Conservation (phyloP, 2,797 vertebrate genomes). For the Hoplostethus mediterraneus region DNA sequence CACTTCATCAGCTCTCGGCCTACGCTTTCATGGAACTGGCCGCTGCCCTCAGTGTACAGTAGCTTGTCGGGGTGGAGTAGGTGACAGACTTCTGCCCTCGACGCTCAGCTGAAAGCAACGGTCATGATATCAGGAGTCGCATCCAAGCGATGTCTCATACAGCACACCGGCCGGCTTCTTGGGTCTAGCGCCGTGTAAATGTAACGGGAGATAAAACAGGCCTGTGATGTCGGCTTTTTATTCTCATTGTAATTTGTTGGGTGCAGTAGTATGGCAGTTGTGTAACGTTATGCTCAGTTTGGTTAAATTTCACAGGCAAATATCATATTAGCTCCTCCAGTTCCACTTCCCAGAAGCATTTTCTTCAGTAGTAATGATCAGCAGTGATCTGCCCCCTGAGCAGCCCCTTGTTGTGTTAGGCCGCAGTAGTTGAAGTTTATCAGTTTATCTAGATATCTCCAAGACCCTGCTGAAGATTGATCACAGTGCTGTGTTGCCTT, state of each 20-base stretch:
- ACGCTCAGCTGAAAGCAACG: neutral
- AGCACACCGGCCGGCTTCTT: neutral
- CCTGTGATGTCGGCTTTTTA: too few relatives aligned
- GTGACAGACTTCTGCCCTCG: conserved; percentile 27
- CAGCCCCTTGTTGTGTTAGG: neutral
- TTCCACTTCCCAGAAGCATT: neutral
- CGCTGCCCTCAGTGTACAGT: conserved; percentile 39
- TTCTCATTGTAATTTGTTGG: neutral
- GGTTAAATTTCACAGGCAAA: conserved; percentile 50
- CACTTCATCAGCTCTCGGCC: conserved; percentile 73
- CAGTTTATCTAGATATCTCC: conserved; percentile 2
- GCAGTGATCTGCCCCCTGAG: neutral
- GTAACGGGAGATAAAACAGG: neutral
- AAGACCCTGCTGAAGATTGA: conserved; percentile 6
- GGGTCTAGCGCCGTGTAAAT: neutral
- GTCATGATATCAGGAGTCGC: neutral
- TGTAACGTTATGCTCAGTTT: conserved; percentile 6
- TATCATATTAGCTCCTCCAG: conserved; percentile 1
- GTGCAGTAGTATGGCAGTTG: conserved; percentile 7
- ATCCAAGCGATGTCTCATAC: neutral
- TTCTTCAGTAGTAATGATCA: neutral
- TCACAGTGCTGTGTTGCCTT: conserved; percentile 16
- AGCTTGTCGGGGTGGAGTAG: conserved; percentile 55
- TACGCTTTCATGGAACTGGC: conserved; percentile 49
- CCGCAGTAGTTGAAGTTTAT: neutral